Evolutionary conservation across 1,140 invertebrate genomes (phyloP).

Genomic region (Vanessa tameamea): DNA sequence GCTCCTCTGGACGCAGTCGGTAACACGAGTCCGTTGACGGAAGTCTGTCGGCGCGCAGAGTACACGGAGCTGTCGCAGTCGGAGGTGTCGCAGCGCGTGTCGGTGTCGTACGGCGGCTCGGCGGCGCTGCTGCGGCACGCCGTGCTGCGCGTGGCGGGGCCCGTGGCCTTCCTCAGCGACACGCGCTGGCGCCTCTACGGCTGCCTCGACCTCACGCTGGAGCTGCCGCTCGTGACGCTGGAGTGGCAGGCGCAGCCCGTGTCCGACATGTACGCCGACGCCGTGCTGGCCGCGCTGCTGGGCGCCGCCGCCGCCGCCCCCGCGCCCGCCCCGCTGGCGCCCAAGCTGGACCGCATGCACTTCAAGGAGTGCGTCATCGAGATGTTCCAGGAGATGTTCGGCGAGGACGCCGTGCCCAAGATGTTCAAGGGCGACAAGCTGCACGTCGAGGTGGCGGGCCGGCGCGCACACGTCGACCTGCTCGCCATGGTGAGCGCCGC

Average conservation of each 20-base stretch:
- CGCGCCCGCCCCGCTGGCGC: conserved; percentile 81
- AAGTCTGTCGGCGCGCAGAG: conserved; percentile 81
- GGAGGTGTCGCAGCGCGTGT: conserved; percentile 94
- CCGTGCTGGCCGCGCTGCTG: conserved; percentile 91
- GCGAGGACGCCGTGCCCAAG: conserved; percentile 96
- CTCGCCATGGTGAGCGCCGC: conserved; percentile 83
- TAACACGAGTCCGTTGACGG: no score
- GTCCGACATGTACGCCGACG: conserved; percentile 99
- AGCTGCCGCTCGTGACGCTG: conserved; percentile 91
- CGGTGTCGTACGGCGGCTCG: conserved; percentile 92
- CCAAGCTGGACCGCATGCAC: conserved; percentile 91
- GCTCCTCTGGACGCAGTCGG: no score
- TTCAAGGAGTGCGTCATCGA: conserved; percentile 96
- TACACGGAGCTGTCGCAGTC: conserved; percentile 98
- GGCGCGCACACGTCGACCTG: conserved; percentile 93
- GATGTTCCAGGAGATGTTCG: conserved; percentile 97
- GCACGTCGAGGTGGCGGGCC: conserved; percentile 91
- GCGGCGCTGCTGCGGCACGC: conserved; percentile 90
- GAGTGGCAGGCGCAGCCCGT: conserved; percentile 97
- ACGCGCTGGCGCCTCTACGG: conserved; percentile 89
- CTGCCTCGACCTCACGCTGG: conserved; percentile 90
- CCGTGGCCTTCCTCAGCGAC: conserved; percentile 86
- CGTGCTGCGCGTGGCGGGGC: conserved; percentile 90
- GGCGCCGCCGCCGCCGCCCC: conserved; percentile 63
- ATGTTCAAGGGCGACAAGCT: conserved; percentile 95